A percentile compares a stretch with the other conserved stretches of the same genome.
Conservation (phyloP, 2,888 invertebrate genomes). For the Acanthopleura granulata region DNA sequence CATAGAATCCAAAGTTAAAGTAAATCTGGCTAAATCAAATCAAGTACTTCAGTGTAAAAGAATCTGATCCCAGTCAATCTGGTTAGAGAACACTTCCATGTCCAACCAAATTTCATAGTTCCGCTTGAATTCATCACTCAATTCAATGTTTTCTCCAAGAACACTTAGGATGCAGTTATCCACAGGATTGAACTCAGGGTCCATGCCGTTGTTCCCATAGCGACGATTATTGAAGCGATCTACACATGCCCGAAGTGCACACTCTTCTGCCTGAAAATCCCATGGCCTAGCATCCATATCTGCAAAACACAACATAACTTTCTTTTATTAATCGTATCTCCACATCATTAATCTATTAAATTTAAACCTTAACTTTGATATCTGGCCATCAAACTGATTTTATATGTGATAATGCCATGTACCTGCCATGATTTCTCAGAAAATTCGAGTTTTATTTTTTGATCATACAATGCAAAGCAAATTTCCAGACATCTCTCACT, state of each 20-base stretch:
- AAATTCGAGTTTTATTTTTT: too few relatives aligned
- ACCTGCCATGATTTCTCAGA: too few relatives aligned
- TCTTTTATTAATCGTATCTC: too few relatives aligned
- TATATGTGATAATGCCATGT: too few relatives aligned
- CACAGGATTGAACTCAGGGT: slow-evolving; percentile 76
- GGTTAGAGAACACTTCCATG: slow-evolving; percentile 92
- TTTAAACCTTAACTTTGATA: too few relatives aligned
- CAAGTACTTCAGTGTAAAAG: slow-evolving; percentile 23
- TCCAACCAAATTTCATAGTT: slow-evolving; percentile 94
- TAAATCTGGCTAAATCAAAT: background rate
- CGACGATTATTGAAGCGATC: slow-evolving; percentile 96
- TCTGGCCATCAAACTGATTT: too few relatives aligned
- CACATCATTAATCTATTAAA: too few relatives aligned
- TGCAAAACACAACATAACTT: slow-evolving; percentile 57
- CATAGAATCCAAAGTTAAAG: too few relatives aligned
- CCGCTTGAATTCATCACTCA: slow-evolving; percentile 82
- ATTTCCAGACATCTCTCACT: too few relatives aligned
- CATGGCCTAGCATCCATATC: slow-evolving; percentile 97
- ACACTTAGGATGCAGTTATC: slow-evolving; percentile 88
- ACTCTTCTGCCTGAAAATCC: slow-evolving; percentile 97
- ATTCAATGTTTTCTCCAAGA: slow-evolving; percentile 82
- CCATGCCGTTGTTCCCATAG: slow-evolving; percentile 77
- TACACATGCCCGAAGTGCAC: slow-evolving; percentile 91
- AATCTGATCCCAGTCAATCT: slow-evolving; percentile 75
- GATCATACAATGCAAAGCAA: too few relatives aligned